Percentiles rank a stretch among this genome's conserved stretches.
These are phyloP conservation scores for Anoplophora glabripennis DNA, from an alignment of 1,140 invertebrate genomes.

Conservation along the genomic window DNA sequence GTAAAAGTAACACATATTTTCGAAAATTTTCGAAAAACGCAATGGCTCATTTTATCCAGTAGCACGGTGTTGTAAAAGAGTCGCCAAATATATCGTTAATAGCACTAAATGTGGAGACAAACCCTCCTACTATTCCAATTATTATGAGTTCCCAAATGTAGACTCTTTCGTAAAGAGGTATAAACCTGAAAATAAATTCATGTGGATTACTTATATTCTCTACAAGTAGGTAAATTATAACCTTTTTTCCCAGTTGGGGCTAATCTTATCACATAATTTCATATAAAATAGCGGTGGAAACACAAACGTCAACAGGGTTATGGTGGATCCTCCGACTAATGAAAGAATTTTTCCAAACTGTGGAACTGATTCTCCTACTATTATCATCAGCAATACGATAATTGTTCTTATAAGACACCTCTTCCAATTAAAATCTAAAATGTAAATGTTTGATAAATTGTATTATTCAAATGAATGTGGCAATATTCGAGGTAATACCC, in stretches of 20 bases:
- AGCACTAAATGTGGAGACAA: slow-evolving; percentile 60
- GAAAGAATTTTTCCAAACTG: slow-evolving; percentile 69
- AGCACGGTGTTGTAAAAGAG: slow-evolving; percentile 31
- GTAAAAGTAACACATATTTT: too few species aligned
- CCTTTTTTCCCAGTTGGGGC: slow-evolving; percentile 45
- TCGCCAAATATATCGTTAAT: slow-evolving; percentile 56
- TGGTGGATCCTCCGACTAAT: slow-evolving; percentile 68
- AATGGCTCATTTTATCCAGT: slow-evolving; percentile 8
- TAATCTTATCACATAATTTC: slow-evolving; percentile 51
- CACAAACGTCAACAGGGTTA: slow-evolving; percentile 65
- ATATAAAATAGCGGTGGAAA: slow-evolving; percentile 69
- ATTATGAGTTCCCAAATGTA: slow-evolving; percentile 57
- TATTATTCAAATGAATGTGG: too few species aligned
- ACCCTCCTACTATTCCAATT: slow-evolving; percentile 59
- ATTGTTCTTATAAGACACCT: slow-evolving; percentile 57
- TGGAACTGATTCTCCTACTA: slow-evolving; percentile 66
- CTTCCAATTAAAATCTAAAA: slow-evolving; percentile 64
- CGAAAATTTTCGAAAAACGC: too few species aligned
- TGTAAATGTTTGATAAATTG: background rate
- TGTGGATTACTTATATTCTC: background rate
- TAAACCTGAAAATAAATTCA: slow-evolving; percentile 25
- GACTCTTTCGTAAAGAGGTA: slow-evolving; percentile 29
- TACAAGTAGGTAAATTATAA: slow-evolving; percentile 7
- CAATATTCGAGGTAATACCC: too few species aligned
- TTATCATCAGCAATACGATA: slow-evolving; percentile 59